These are phyloP conservation scores for Asteroscopus sphinx DNA, from an alignment of 2,888 invertebrate species.

Conservation along the genomic window DNA sequence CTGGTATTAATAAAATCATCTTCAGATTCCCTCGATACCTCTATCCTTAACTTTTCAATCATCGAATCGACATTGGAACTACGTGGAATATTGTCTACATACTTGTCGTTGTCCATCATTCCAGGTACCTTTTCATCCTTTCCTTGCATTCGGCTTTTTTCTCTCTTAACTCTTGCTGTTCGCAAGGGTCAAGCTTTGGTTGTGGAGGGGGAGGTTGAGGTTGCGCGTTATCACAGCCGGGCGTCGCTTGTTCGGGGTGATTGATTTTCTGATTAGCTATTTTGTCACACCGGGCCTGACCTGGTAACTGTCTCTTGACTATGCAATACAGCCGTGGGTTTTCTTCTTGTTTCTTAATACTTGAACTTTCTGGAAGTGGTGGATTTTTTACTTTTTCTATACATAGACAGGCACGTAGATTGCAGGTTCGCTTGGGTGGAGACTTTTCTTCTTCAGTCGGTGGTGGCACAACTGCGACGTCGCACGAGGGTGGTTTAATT, in stretches of 20 bases:
- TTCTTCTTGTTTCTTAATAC: background rate
- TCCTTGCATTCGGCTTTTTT: constrained; percentile 65
- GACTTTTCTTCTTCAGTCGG: too few relatives aligned
- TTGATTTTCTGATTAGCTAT: constrained; percentile 58
- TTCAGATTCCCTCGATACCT: constrained; percentile 49
- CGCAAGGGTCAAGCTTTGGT: constrained; percentile 68
- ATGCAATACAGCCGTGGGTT: constrained; percentile 6
- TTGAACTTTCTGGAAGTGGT: background rate
- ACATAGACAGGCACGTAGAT: constrained; percentile 21
- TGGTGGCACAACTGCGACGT: background rate
- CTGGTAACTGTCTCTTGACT: constrained; percentile 26
- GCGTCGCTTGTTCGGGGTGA: constrained; percentile 64
- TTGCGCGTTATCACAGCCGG: constrained; percentile 60
- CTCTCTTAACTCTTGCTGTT: constrained; percentile 59
- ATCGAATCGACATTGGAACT: constrained; percentile 52
- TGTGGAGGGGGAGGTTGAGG: constrained; percentile 64
- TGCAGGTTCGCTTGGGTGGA: background rate
- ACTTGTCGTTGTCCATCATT: constrained; percentile 65
- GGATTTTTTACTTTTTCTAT: constrained; percentile 38
- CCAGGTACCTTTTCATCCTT: constrained; percentile 70
- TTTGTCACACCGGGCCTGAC: constrained; percentile 62
- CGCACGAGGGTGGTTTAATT: background rate
- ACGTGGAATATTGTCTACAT: constrained; percentile 24
- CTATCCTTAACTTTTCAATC: constrained; percentile 60
- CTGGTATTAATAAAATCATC: constrained; percentile 55